Evolutionary conservation across 2,113 vertebrate genomes (phyloP).

Genomic region (Cathartes aura): DNA sequence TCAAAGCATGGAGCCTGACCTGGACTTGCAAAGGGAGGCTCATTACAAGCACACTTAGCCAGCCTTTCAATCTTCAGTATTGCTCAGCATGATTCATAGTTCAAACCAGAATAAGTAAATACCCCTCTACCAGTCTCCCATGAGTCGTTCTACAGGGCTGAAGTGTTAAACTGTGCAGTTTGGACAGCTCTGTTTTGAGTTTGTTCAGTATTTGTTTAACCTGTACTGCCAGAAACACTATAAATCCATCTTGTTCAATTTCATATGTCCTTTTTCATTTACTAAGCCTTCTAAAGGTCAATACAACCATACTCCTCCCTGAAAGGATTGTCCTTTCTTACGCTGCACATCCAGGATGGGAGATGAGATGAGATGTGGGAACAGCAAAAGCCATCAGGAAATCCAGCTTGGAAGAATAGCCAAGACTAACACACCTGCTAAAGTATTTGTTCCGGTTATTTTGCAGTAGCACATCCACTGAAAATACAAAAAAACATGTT

Average conservation of each 20-base stretch:
- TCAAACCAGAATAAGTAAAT: constrained; percentile 59
- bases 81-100: background rate
- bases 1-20: constrained; percentile 42
- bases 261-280: constrained; percentile 34
- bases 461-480: constrained; percentile 18
- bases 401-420: constrained; percentile 55
- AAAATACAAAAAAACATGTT: background rate
- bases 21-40: constrained; percentile 24
- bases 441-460: constrained; percentile 4
- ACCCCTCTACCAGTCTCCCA: background rate
- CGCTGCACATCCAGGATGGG: constrained; percentile 15
- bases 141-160: background rate
- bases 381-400: constrained; percentile 59
- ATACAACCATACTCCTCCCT: background rate
- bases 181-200: constrained; percentile 64
- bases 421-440: constrained; percentile 70
- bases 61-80: background rate
- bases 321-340: constrained; percentile 41
- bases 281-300: constrained; percentile 32
- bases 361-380: constrained; percentile 33
- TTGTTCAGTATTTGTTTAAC: constrained; percentile 74
- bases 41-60: background rate
- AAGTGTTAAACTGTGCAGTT: constrained; percentile 36
- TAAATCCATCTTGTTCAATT: constrained; percentile 63
- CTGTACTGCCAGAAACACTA: constrained; percentile 63